Evolutionary conservation across 2,113 vertebrate genomes (phyloP).

Genomic region (Sitta europaea): DNA sequence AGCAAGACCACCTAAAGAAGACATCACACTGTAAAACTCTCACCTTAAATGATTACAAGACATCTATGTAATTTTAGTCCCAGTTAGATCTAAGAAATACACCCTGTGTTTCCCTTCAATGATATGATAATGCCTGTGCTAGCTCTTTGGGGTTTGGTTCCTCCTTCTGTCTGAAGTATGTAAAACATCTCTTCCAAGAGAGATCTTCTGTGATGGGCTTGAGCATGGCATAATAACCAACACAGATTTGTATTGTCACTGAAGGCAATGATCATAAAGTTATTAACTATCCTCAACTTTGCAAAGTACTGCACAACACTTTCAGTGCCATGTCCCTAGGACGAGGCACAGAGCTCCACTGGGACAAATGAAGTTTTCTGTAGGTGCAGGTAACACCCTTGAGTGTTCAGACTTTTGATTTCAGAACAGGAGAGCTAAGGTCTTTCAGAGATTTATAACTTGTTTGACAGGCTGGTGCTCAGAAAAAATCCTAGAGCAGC

Average conservation of each 20-base stretch:
- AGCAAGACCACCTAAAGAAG: not conserved
- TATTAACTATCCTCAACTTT: not conserved
- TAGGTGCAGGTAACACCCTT: not conserved
- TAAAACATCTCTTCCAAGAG: not conserved
- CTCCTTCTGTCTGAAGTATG: not conserved
- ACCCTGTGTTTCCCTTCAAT: not conserved
- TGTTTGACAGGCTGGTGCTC: not conserved
- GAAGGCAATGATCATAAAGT: not conserved
- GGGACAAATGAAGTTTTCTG: not conserved
- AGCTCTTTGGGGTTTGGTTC: not conserved
- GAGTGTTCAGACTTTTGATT: not conserved
- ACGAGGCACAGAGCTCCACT: accelerated
- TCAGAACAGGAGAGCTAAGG: not conserved
- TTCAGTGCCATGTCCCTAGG: not conserved
- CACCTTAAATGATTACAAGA: not conserved
- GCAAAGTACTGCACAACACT: not conserved
- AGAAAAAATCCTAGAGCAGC: not conserved
- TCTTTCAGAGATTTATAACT: not conserved
- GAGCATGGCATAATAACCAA: not conserved
- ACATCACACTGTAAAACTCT: not conserved
- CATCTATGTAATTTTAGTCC: not conserved
- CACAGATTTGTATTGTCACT: not conserved
- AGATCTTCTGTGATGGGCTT: not conserved
- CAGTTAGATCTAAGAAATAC: not conserved
- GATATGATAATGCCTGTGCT: not conserved